A percentile compares a stretch with the other conserved stretches of the same genome.
phyloP scores from a whole-genome alignment of 2,797 vertebrate genomes.

The Crocodylus rhombifer region DNA sequence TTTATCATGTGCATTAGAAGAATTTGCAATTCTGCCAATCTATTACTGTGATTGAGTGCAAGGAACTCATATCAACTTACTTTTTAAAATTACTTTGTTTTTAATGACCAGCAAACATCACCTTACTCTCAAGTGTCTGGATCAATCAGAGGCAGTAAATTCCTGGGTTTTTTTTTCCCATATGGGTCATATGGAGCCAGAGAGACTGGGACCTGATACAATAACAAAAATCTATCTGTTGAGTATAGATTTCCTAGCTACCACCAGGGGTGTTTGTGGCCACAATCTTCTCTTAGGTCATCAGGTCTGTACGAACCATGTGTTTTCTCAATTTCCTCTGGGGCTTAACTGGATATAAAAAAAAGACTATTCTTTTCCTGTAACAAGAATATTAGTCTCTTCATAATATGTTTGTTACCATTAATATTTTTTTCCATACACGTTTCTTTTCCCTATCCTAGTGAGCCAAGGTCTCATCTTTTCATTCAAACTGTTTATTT shows the following conservation, averaged over 20 bases:
- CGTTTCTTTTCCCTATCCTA: background rate
- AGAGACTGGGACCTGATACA: too few species aligned
- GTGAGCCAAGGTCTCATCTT: background rate
- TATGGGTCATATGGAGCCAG: background rate
- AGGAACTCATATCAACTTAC: background rate
- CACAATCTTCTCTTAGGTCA: background rate
- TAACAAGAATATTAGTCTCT: background rate
- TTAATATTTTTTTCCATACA: background rate
- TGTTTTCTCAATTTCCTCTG: background rate
- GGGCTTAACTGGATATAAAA: background rate
- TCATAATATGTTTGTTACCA: background rate
- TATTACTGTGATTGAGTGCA: background rate
- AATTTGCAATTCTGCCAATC: background rate
- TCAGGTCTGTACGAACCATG: background rate
- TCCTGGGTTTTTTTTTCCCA: background rate
- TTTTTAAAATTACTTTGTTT: background rate
- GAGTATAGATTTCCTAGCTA: background rate
- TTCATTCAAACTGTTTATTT: background rate
- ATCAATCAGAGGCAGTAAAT: background rate
- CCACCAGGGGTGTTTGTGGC: background rate
- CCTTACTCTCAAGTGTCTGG: rapidly evolving
- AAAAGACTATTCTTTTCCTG: background rate
- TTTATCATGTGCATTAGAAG: background rate
- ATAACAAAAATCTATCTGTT: background rate
- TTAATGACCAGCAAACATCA: background rate